phyloP scores from a whole-genome alignment of 2,113 vertebrate genomes.

The Muntiacus muntjak region DNA sequence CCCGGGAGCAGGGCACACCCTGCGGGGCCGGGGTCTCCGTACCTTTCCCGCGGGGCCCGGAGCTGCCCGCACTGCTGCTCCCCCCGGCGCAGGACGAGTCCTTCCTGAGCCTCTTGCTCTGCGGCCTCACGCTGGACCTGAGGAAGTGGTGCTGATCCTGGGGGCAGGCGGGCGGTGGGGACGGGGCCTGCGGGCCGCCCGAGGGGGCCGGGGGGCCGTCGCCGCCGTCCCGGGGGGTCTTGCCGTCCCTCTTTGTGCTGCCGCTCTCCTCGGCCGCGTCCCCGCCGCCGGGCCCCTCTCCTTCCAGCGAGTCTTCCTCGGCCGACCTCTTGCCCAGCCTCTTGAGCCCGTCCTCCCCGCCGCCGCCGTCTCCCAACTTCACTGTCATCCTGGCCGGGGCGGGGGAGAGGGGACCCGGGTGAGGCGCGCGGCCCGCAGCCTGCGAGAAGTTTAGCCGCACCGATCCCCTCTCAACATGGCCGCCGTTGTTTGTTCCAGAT shows the following conservation, averaged over 20 bases:
- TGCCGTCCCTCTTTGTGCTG: slow-evolving; percentile 80
- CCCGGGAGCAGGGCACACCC: not conserved
- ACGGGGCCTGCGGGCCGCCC: slow-evolving; percentile 76
- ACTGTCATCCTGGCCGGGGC: slow-evolving; percentile 93
- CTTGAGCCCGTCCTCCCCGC: slow-evolving; percentile 89
- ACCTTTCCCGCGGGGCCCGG: slow-evolving; percentile 87
- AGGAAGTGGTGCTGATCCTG: slow-evolving; percentile 99
- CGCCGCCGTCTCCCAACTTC: slow-evolving; percentile 91
- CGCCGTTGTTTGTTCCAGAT: slow-evolving; percentile 99
- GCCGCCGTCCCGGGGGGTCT: slow-evolving; percentile 71
- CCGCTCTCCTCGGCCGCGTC: slow-evolving; percentile 87
- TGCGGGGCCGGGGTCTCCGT: not conserved
- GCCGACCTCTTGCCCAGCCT: slow-evolving; percentile 92
- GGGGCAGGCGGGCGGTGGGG: slow-evolving; percentile 82
- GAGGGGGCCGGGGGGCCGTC: slow-evolving; percentile 65
- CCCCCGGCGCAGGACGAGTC: slow-evolving; percentile 89
- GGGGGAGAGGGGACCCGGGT: slow-evolving; percentile 81
- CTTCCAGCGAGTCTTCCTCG: slow-evolving; percentile 91
- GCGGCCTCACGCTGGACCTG: slow-evolving; percentile 96
- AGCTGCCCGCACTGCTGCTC: slow-evolving; percentile 75
- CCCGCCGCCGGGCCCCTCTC: slow-evolving; percentile 90
- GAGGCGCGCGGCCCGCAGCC: slow-evolving; percentile 61
- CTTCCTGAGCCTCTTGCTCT: slow-evolving; percentile 97
- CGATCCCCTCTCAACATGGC: slow-evolving; percentile 97
- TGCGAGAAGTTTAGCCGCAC: slow-evolving; percentile 79